Conservation (phyloP, 2,113 vertebrate species). For the Lontra canadensis region DNA sequence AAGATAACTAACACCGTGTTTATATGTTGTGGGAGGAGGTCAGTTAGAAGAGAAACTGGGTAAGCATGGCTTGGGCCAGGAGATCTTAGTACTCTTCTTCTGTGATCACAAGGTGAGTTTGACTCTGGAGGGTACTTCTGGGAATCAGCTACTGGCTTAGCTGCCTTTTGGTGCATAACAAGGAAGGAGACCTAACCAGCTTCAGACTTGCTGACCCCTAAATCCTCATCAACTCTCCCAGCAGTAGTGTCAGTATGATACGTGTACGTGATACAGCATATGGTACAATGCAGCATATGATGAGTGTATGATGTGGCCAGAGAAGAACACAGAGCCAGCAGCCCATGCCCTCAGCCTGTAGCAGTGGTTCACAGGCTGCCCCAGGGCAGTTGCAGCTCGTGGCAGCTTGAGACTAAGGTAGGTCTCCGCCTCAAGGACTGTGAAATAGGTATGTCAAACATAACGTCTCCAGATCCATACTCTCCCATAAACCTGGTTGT, state of each 20-base stretch:
- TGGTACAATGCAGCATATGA: neutral
- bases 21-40: neutral
- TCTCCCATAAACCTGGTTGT: neutral
- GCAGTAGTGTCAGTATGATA: neutral
- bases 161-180: neutral
- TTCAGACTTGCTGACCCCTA: neutral
- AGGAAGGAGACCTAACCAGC: neutral
- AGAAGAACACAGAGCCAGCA: neutral
- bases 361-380: neutral
- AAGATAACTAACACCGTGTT: constrained; percentile 11
- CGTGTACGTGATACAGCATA: neutral
- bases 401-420: neutral
- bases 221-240: neutral
- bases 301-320: neutral
- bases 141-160: neutral
- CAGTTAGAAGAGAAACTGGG: constrained; percentile 6
- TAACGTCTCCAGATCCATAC: neutral
- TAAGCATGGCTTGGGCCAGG: neutral
- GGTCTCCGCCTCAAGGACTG: neutral
- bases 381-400: neutral
- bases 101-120: neutral
- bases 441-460: neutral
- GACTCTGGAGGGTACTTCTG: constrained; percentile 4
- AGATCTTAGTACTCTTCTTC: neutral
- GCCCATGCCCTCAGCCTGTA: neutral